These are phyloP conservation scores for Adineta ricciae DNA, from an alignment of 2,888 invertebrate species.

Conservation along the genomic window DNA sequence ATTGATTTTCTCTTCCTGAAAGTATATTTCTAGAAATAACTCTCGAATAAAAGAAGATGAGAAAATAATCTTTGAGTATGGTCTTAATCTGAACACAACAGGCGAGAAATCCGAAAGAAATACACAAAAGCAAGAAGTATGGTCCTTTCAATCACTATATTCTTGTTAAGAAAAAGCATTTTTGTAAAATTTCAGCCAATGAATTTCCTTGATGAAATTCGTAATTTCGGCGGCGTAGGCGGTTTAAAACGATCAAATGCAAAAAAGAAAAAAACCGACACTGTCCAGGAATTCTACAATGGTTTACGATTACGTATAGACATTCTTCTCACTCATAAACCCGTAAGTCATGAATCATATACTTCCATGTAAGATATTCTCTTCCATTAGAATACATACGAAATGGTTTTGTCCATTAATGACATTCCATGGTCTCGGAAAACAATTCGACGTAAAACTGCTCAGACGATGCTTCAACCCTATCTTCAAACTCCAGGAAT, in stretches of 20 bases:
- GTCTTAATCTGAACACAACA: not conserved
- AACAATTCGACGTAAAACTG: not conserved
- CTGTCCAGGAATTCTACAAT: not conserved
- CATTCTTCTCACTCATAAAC: not conserved
- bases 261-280: not conserved
- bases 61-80: not conserved
- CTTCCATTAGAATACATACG: not conserved
- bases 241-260: not conserved
- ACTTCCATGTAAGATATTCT: not conserved
- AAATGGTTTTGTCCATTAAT: not conserved
- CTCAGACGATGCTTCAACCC: not conserved
- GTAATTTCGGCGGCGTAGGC: not conserved
- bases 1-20: too few species aligned
- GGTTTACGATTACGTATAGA: conserved; percentile 2
- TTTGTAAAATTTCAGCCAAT: not conserved
- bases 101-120: not conserved
- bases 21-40: not conserved
- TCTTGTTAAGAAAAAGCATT: not conserved
- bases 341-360: not conserved
- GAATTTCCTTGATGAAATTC: not conserved
- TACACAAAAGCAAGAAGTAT: not conserved
- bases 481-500: not conserved
- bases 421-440: not conserved
- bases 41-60: not conserved
- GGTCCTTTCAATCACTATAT: not conserved